Evolutionary conservation across 2,113 vertebrate genomes (phyloP).

Genomic region (Aldabrachelys gigantea): DNA sequence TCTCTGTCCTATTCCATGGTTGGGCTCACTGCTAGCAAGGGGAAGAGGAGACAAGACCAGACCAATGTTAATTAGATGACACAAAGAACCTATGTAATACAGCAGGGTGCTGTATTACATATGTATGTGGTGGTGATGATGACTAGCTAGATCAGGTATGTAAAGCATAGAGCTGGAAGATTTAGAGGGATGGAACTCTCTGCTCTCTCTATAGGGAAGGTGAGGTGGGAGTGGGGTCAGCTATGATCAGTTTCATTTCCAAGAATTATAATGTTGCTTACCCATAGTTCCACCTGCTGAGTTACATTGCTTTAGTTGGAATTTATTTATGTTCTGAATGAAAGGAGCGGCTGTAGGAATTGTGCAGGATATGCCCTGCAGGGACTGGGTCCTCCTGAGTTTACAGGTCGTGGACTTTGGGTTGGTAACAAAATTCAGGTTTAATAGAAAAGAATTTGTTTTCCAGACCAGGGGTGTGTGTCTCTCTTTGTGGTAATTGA

Average conservation of each 20-base stretch:
- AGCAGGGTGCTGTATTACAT: background rate
- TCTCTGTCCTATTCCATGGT: background rate
- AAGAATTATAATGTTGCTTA: background rate
- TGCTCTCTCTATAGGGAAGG: background rate
- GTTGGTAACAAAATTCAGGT: background rate
- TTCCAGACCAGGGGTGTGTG: background rate
- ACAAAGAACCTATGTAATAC: background rate
- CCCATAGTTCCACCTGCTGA: background rate
- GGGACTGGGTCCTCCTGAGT: background rate
- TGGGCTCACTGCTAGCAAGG: background rate
- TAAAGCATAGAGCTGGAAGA: fast-evolving
- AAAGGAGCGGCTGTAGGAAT: background rate
- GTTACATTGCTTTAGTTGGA: background rate
- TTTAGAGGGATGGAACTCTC: background rate
- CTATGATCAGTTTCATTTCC: background rate
- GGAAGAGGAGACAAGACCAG: background rate
- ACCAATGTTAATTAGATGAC: constrained; percentile 10
- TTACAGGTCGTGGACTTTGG: background rate
- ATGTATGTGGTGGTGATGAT: background rate
- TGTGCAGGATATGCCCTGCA: background rate
- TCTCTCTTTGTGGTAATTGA: background rate
- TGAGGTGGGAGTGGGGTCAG: background rate
- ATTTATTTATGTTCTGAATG: background rate
- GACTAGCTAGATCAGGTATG: background rate
- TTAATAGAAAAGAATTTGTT: background rate